Percentiles rank a stretch among this genome's conserved stretches.
Evolutionary conservation across 2,113 vertebrate genomes (phyloP).

Genomic region (Cebus imitator): DNA sequence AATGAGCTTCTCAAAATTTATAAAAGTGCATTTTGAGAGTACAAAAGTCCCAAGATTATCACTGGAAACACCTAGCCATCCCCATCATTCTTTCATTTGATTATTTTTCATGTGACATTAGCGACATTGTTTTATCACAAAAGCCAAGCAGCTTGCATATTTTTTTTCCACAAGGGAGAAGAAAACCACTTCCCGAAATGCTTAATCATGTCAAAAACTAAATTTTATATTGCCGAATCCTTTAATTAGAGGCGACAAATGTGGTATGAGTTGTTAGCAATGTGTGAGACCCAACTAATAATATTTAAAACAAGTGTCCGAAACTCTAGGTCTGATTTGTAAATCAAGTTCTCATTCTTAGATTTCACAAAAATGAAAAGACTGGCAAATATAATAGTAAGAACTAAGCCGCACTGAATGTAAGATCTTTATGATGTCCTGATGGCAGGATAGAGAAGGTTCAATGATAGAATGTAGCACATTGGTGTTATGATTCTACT

Average conservation of each 20-base stretch:
- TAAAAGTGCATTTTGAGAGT: neutral
- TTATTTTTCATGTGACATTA: neutral
- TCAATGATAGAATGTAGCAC: neutral
- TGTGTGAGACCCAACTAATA: neutral
- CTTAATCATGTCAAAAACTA: neutral
- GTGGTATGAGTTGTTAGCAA: neutral
- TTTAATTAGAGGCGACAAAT: neutral
- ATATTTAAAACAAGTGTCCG: neutral
- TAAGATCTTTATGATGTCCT: neutral
- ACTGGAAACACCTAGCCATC: neutral
- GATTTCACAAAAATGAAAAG: neutral
- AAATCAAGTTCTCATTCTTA: neutral
- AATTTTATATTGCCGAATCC: neutral
- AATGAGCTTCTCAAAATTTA: conserved; percentile 14
- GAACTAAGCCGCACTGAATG: neutral
- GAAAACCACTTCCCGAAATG: neutral
- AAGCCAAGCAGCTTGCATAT: neutral
- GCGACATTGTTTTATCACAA: neutral
- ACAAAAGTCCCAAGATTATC: neutral
- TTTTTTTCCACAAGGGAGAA: neutral
- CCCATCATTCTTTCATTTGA: neutral
- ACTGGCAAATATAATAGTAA: neutral
- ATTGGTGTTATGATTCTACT: neutral
- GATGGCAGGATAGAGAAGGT: neutral
- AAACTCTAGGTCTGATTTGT: neutral